Conservation (phyloP, 2,888 invertebrate species). For the Diaprepes abbreviatus region DNA sequence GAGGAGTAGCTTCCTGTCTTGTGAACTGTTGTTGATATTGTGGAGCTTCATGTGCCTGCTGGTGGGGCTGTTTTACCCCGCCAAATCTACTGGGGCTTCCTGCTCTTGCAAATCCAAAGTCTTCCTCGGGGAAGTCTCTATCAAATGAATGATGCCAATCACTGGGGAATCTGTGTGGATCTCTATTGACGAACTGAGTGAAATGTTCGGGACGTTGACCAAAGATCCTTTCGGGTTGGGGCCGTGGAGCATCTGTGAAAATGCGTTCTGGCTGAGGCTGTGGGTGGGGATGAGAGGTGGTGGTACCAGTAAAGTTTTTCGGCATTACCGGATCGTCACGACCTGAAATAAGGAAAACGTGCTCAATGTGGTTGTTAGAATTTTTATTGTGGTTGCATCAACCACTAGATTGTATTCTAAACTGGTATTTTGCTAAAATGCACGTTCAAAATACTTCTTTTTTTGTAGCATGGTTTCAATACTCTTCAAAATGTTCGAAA, state of each 20-base stretch:
- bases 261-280: conserved; percentile 50
- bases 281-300: conserved; percentile 38
- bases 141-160: conserved; percentile 46
- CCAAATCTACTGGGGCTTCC: conserved; percentile 41
- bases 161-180: conserved; percentile 48
- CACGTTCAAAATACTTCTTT: too few species aligned
- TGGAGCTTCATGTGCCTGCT: not conserved
- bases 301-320: conserved; percentile 66
- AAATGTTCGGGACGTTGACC: conserved; percentile 68
- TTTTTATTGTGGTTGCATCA: too few species aligned
- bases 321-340: conserved; percentile 84
- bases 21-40: conserved; percentile 43
- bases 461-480: too few species aligned
- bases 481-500: too few species aligned
- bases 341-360: conserved; percentile 66
- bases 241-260: conserved; percentile 44
- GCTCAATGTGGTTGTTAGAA: too few species aligned
- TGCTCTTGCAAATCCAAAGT: conserved; percentile 54
- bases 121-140: conserved; percentile 57
- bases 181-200: conserved; percentile 65
- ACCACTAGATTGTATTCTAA: too few species aligned
- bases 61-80: not conserved
- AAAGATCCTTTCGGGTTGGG: conserved; percentile 59
- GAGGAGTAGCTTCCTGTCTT: conserved; percentile 14
- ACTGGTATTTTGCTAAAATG: too few species aligned